Base-by-base conservation (phyloP, 1,140 invertebrate species). In the Drosophila littoralis region DNA sequence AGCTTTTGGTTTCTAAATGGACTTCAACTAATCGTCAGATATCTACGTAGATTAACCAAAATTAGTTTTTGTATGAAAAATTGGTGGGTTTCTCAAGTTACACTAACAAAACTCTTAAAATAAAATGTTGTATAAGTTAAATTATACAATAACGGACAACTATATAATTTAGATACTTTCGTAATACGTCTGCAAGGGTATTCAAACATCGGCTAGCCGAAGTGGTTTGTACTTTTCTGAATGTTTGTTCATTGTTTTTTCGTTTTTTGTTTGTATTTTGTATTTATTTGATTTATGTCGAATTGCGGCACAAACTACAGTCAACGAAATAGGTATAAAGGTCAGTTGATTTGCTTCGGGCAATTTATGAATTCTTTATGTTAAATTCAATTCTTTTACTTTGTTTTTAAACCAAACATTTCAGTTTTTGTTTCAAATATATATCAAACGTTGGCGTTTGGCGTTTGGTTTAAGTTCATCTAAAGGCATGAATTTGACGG, bases 401-500 rank as follows among this genome's bases (percentile, higher is more conserved):
- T 68, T 43, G 22, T 40, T 60, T 83, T 81, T 82, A 84, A 88
- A 81, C 81, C 84, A 84, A 88, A 86, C 71, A 61, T 58, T 36
- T 55, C 13, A 52, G 61, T 45, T 60, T 55, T 52, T 48, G 3
- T 9, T 70, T 52, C 32, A 6, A 57, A 45, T 15, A 35, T 40
- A 55, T 42, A 17, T 43, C 58, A 40, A 57, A 28, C 36, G 58
- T 50, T 57, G 13, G n/a, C 13, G 32, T 48, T 38, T 15, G 45
- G 43, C 67, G 71, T 88, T 91, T 90, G 90, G 90, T 90, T 91
- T 86, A 91, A 77, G 88, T 90, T 91, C 90, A 91, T 91, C 90
- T 91, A 91, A 91, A 90, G 90, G 90, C 90, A 91, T 78, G 90
- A 79, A 91, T 91, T 91, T 91, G 90, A 91, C 90, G 90, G 90